Percentiles rank a stretch among this genome's conserved stretches.
Conservation (phyloP, 2,797 vertebrate species). For the Fistularia tabacaria region DNA sequence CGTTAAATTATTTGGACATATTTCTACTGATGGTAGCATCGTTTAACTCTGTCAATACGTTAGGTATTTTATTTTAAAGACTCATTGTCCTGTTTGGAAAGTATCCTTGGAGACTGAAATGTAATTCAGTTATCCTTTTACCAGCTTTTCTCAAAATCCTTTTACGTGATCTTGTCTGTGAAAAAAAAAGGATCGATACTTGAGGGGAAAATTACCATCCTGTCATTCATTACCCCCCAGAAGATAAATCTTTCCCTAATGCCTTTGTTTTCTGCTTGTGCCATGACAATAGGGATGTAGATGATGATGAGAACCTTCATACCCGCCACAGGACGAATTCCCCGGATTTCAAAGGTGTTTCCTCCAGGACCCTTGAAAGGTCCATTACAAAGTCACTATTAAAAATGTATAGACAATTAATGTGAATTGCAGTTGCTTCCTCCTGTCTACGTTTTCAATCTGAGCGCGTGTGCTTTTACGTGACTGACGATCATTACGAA, state of each 20-base stretch:
- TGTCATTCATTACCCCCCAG: background rate
- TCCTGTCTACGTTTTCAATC: no score
- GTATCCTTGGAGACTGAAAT: no score
- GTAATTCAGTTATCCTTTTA: background rate
- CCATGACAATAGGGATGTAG: background rate
- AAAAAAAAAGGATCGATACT: background rate
- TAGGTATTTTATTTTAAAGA: no score
- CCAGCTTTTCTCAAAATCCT: background rate
- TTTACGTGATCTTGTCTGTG: background rate
- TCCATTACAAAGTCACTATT: background rate
- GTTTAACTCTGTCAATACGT: no score
- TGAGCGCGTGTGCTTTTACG: no score
- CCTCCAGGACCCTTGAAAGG: background rate
- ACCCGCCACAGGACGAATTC: background rate
- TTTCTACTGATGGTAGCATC: no score
- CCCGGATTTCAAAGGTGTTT: background rate
- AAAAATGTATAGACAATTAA: background rate
- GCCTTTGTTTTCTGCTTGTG: background rate
- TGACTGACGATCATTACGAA: no score
- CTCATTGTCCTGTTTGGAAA: no score
- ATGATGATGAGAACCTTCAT: background rate
- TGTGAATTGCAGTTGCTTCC: no score
- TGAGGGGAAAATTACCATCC: background rate
- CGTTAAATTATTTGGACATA: no score
- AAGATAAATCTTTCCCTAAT: background rate